phyloP scores from a whole-genome alignment of 1,140 invertebrate species.

The Lutraria rhynchaena region DNA sequence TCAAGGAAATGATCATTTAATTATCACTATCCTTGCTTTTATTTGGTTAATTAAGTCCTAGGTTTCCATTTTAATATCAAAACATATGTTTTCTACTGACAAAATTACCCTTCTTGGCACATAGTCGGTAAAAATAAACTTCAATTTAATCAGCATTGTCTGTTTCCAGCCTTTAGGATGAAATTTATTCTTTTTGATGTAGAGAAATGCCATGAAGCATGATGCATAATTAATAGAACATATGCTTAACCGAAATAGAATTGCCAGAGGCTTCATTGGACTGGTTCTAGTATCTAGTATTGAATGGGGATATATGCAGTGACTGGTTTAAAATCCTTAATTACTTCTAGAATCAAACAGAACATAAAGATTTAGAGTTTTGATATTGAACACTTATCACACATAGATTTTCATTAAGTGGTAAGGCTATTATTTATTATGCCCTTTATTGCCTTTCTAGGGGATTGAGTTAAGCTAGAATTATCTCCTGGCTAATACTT shows the following conservation, averaged over 20 bases:
- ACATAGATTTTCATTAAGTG: too few relatives aligned
- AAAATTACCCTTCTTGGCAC: slow-evolving; percentile 39
- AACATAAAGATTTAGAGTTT: too few relatives aligned
- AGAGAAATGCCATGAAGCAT: slow-evolving; percentile 13
- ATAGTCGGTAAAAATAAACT: slow-evolving; percentile 48
- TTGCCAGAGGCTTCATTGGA: not conserved
- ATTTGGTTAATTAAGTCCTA: slow-evolving; percentile 48
- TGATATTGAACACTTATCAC: too few relatives aligned
- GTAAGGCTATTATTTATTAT: too few relatives aligned
- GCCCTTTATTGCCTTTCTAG: too few relatives aligned
- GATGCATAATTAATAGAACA: slow-evolving; percentile 57
- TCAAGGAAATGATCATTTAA: not conserved
- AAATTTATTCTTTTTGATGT: slow-evolving; percentile 59
- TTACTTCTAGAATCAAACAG: too few relatives aligned
- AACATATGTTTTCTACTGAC: slow-evolving; percentile 48
- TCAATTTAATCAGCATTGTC: slow-evolving; percentile 44
- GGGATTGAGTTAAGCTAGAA: too few relatives aligned
- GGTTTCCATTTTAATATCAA: slow-evolving; percentile 42
- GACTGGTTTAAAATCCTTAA: too few relatives aligned
- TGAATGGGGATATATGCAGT: not conserved
- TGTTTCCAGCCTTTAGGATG: slow-evolving; percentile 31
- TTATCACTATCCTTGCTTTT: slow-evolving; percentile 5
- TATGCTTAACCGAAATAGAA: slow-evolving; percentile 32
- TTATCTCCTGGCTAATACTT: too few relatives aligned
- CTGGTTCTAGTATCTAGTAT: slow-evolving; percentile 4